phyloP scores from a whole-genome alignment of 1,140 invertebrate genomes.

The Cryptotermes secundus region DNA sequence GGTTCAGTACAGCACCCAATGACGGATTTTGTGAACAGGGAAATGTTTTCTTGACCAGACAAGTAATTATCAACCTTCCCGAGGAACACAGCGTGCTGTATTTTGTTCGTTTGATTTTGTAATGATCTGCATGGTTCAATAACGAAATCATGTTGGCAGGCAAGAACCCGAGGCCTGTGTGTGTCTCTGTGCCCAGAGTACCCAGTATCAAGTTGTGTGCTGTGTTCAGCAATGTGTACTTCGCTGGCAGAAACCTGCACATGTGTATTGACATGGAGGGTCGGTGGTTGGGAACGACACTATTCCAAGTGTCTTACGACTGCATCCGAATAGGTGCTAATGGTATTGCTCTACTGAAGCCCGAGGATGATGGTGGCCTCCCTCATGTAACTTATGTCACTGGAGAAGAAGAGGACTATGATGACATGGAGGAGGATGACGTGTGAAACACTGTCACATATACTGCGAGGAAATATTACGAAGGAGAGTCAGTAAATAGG shows the following conservation, averaged over 20 bases:
- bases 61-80: no score
- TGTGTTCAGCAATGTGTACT: conserved; percentile 64
- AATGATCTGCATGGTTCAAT: no score
- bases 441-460: neutral
- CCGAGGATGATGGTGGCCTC: conserved; percentile 41
- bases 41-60: no score
- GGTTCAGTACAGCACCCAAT: no score
- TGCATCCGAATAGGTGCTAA: conserved; percentile 62
- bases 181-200: conserved; percentile 64
- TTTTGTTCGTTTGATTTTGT: neutral
- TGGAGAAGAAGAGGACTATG: neutral
- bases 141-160: conserved; percentile 49
- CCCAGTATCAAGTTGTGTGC: conserved; percentile 66
- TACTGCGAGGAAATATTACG: no score
- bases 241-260: conserved; percentile 59
- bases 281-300: conserved; percentile 55
- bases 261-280: conserved; percentile 72
- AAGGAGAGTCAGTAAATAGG: no score
- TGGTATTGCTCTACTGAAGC: conserved; percentile 59
- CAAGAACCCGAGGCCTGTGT: conserved; percentile 70
- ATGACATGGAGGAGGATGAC: neutral
- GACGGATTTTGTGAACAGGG: no score
- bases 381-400: neutral
- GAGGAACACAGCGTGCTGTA: no score
- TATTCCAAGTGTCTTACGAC: conserved; percentile 62